phyloP scores from a whole-genome alignment of 2,888 invertebrate genomes.

The Harpalus rufipes region DNA sequence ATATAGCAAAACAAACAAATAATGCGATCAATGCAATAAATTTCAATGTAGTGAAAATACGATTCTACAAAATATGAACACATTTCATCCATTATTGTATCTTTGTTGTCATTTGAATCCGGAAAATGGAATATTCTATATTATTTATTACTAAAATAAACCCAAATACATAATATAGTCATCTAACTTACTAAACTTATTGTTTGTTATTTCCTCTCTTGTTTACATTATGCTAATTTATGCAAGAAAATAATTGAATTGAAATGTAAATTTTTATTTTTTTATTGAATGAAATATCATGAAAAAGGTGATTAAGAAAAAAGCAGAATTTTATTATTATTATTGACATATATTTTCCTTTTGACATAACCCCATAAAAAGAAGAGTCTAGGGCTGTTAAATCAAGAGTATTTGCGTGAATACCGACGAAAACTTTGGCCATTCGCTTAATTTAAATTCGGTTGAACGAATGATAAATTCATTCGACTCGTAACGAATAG shows the following conservation, averaged over 20 bases:
- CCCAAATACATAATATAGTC: slow-evolving; percentile 20
- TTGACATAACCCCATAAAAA: no score
- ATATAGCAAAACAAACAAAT: slow-evolving; percentile 22
- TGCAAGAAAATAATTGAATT: not conserved
- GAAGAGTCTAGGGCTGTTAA: no score
- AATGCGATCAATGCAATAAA: slow-evolving; percentile 37
- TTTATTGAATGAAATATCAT: no score
- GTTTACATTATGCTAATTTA: not conserved
- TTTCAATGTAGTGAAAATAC: slow-evolving; percentile 33
- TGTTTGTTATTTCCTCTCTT: not conserved
- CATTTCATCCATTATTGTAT: slow-evolving; percentile 26
- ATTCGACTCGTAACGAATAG: no score
- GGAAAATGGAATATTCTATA: not conserved
- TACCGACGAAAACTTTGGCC: no score
- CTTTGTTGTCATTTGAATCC: slow-evolving; percentile 6
- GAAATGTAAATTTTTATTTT: no score
- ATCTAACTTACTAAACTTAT: not conserved
- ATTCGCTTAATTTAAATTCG: no score
- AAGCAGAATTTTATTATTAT: no score
- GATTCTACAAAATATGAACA: slow-evolving; percentile 19
- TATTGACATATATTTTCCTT: no score
- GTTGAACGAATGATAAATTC: no score
- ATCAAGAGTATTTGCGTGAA: no score
- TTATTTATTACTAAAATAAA: slow-evolving; percentile 30
- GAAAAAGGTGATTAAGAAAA: no score